Evolutionary conservation across 1,140 invertebrate species (phyloP), one percentile per base, ranked within the genome.

Genomic region (Sarcophaga bullata): DNA sequence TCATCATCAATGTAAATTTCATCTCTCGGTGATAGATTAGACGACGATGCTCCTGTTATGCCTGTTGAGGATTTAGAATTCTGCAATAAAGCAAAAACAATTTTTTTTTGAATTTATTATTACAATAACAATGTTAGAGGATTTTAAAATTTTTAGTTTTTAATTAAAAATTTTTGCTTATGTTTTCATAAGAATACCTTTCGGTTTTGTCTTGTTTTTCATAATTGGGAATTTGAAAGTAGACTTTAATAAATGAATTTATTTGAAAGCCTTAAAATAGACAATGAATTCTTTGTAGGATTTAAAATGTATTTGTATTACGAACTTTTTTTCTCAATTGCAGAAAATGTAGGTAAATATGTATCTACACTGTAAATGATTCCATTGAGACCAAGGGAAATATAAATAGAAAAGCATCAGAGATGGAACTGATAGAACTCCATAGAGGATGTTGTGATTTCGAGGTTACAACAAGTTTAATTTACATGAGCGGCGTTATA

Each of bases 1-100:
- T 90, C 90, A 86, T 91, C 90, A 84, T 91, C 89, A 84, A 92
- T 91, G 82, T 91, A 90, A 86, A 91, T 91, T 83, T 90, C 90
- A 86, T 89, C 90, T 82, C 84, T 85, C 46, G 85, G 81, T 46
- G 84, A 84, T 50, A 81, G 49, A 80, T 80, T 84, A 76, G 78
- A 84, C 81, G 83, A 75, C 25, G 25, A 37, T 37, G 25, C 25
- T 62, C 75, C 73, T 81, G 75, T 52, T 82, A 82, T 78, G 48
- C 80, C 58, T 76, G 83, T 62, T 37, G 85, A 87, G 80, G 87
- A 83, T 87, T 89, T 85, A 84, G 85, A 82, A 85, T 90, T 90
- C 88, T 90, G 87, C 52, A 87, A 90, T 84, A 81, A 82, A 19
- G 73, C 11, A 54, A 15, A 68, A 73, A 49, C 68, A 78, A 78